Evolutionary conservation across 2,888 invertebrate genomes (phyloP), one percentile per base, ranked within the genome.

Genomic region (Phyllotreta striolata): DNA sequence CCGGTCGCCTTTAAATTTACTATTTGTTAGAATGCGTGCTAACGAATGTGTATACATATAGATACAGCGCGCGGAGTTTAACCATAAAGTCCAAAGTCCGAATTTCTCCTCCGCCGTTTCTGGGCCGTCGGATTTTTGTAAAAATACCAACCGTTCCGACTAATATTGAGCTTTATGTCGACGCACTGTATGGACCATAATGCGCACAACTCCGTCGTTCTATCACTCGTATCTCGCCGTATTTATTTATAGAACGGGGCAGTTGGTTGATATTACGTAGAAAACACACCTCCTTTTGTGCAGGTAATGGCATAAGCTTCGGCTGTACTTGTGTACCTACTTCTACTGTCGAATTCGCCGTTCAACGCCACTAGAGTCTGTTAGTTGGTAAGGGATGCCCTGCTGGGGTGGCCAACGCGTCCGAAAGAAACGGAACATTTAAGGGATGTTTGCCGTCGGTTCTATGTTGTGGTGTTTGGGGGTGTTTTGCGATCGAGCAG

Each of bases 41-140:
- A 49, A 47, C 46, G 40, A 55, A 39, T 49, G 54, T 55, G 34
- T 62, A 65, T 58, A 65, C 62, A 65, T 58, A 66, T 55, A 66
- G 49, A 62, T 38, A 51, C 54, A 55, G 39, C 54, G 47, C 67
- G 62, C 67, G 60, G 68, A 72, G 72, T 73, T 70, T 67, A 73
- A 69, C 66, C 65, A 59, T 7, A 41, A 24, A 24, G 69, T 65
- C 24, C 73, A 73, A 73, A 73, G 73, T 73, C 71, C 72, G 69
- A 70, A 68, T 70, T 70, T 66, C 67, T 65, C 67, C 59, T 24
- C 24, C 41, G 52, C 13, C 39, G 39, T 52, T 52, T 38, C 52
- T 52, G 38, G 13, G 37, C 46, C 40, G 55, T 38, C 35, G 35
- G 8, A 49, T 35, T 49, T 49, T 49, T 49, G 34, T 38, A 52